These are phyloP conservation scores for Notoglanidium macrostoma DNA, from an alignment of 2,797 vertebrate genomes.

Conservation along the genomic window DNA sequence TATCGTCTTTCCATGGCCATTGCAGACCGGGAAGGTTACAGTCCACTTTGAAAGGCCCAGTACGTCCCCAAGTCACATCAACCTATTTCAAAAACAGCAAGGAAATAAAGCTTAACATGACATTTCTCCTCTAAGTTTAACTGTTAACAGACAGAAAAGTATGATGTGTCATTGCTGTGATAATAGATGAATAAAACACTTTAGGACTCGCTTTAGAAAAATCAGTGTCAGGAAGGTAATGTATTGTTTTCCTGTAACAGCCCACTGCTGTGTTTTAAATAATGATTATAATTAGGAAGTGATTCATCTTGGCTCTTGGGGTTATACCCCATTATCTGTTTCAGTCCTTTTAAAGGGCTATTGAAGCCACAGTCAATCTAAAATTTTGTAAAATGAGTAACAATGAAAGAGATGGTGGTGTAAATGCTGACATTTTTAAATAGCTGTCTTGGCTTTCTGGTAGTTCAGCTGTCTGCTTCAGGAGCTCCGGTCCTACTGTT, in stretches of 20 bases:
- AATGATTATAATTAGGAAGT: neutral
- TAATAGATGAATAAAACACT: neutral
- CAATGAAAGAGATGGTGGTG: neutral
- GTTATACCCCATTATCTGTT: no score
- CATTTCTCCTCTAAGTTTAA: no score
- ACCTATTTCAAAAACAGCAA: no score
- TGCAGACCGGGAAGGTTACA: no score
- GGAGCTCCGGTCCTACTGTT: neutral
- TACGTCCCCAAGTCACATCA: no score
- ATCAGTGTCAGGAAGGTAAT: neutral
- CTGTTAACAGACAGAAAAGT: neutral
- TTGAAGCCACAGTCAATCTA: neutral
- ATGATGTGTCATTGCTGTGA: neutral
- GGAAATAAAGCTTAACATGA: no score
- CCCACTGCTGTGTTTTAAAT: neutral
- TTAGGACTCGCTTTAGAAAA: neutral
- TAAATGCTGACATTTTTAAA: no score
- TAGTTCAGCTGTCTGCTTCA: neutral
- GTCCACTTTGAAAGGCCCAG: no score
- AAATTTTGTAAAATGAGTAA: neutral
- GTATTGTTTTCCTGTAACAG: neutral
- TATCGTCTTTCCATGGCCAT: no score
- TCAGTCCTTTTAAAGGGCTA: neutral
- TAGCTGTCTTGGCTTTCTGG: neutral
- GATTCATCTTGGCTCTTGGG: neutral